phyloP scores from a whole-genome alignment of 1,140 invertebrate species.

The Catajapyx aquilonaris region DNA sequence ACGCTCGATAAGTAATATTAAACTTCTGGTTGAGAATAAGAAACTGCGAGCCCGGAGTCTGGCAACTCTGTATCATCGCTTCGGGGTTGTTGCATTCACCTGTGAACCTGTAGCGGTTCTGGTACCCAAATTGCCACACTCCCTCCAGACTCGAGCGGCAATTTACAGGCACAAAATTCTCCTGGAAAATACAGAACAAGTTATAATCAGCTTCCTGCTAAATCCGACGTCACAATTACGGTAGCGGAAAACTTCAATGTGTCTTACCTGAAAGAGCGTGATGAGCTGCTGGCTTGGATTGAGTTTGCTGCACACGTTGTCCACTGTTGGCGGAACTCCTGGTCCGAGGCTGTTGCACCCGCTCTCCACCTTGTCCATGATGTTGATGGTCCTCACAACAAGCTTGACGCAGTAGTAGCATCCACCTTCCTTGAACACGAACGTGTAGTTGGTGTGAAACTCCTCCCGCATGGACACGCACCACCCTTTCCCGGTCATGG shows the following conservation, averaged over 20 bases:
- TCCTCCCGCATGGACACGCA: constrained; percentile 49
- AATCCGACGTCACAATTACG: constrained; percentile 2
- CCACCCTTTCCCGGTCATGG: constrained; percentile 45
- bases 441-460: constrained; percentile 62
- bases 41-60: constrained; percentile 85
- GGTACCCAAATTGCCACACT: constrained; percentile 87
- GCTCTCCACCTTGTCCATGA: constrained; percentile 74
- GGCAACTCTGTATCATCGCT: constrained; percentile 79
- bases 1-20: constrained; percentile 80
- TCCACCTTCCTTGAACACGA: constrained; percentile 39
- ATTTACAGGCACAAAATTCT: constrained; percentile 77
- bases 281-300: constrained; percentile 56
- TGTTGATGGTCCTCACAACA: constrained; percentile 67
- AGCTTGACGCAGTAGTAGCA: constrained; percentile 74
- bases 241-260: constrained; percentile 3
- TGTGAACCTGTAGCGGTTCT: constrained; percentile 69
- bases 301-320: constrained; percentile 50
- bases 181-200: constrained; percentile 73
- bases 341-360: constrained; percentile 19
- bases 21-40: constrained; percentile 94
- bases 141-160: constrained; percentile 82
- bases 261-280: no score
- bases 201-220: no score
- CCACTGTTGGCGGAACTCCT: constrained; percentile 40
- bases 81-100: constrained; percentile 73